phyloP scores from a whole-genome alignment of 2,113 vertebrate species.

The Colinus virginianus region DNA sequence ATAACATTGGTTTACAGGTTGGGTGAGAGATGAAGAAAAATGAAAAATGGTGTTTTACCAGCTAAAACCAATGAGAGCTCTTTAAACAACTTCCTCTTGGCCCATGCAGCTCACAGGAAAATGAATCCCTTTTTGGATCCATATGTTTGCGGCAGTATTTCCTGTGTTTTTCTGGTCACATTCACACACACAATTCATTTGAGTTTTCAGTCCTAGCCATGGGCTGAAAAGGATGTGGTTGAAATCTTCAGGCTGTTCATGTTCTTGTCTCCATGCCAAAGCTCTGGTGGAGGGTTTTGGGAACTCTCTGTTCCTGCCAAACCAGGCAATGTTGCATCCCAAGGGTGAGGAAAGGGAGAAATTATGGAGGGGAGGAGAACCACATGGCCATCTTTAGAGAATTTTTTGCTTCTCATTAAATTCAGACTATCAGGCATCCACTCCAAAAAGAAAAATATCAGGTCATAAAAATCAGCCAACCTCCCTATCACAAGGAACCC shows the following conservation, averaged over 20 bases:
- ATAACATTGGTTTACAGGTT: neutral
- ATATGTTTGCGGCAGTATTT: constrained; percentile 48
- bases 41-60: neutral
- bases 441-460: neutral
- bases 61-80: neutral
- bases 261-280: constrained; percentile 68
- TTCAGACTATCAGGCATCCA: neutral
- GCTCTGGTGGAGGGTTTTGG: constrained; percentile 56
- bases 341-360: constrained; percentile 44
- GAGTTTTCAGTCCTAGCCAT: neutral
- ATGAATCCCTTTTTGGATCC: constrained; percentile 15
- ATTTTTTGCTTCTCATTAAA: neutral
- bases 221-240: constrained; percentile 66
- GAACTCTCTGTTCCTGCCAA: constrained; percentile 64
- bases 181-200: constrained; percentile 37
- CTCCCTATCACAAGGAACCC: neutral
- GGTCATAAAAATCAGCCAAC: neutral
- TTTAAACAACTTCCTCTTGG: constrained; percentile 12
- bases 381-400: neutral
- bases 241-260: constrained; percentile 52
- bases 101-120: neutral
- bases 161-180: constrained; percentile 58
- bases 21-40: neutral
- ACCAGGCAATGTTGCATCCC: constrained; percentile 34
- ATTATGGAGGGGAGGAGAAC: constrained; percentile 15